Percentiles rank a stretch among this genome's conserved stretches.
phyloP scores from a whole-genome alignment of 2,888 invertebrate genomes.

The Agrochola litura region DNA sequence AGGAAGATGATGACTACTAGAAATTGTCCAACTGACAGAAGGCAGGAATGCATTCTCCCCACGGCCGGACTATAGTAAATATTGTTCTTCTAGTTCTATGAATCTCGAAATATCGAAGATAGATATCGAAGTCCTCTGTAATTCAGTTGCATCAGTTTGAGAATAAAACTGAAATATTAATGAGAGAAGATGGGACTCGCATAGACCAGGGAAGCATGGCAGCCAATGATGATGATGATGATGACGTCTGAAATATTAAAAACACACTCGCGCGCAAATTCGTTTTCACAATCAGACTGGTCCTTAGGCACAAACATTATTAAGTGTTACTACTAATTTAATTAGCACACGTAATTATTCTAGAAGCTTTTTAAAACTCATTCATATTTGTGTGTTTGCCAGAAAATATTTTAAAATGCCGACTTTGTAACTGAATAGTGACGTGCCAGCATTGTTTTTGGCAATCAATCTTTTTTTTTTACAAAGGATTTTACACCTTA shows the following conservation, averaged over 20 bases:
- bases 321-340: neutral
- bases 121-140: neutral
- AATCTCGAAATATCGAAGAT: neutral
- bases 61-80: neutral
- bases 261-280: neutral
- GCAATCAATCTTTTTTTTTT: conserved; percentile 38
- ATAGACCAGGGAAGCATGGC: neutral
- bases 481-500: conserved; percentile 35
- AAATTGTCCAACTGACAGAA: no score
- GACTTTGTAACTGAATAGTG: conserved; percentile 44
- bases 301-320: neutral
- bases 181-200: neutral
- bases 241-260: neutral
- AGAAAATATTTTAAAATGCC: conserved; percentile 61
- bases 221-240: neutral
- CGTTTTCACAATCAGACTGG: neutral
- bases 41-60: no score
- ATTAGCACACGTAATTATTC: conserved; percentile 35
- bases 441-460: conserved; percentile 56
- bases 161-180: neutral
- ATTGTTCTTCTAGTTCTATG: neutral
- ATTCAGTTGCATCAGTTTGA: neutral
- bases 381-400: conserved; percentile 54
- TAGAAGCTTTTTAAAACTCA: conserved; percentile 52
- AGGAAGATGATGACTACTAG: no score